These are phyloP conservation scores for Corvus hawaiiensis DNA, from an alignment of 2,113 vertebrate genomes.

Conservation along the genomic window DNA sequence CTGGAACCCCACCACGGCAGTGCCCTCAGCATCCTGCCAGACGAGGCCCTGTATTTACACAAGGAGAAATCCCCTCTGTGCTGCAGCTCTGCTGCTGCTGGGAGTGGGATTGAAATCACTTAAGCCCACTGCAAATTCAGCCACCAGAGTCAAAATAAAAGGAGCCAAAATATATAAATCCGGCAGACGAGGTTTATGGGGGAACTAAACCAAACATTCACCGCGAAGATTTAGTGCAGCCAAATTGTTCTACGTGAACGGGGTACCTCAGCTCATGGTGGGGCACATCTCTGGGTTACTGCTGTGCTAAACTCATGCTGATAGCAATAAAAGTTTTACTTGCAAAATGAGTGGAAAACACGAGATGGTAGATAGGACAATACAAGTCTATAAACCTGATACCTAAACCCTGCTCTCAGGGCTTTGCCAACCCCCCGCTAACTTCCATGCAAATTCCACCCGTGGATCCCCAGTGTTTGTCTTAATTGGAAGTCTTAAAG, in stretches of 20 bases:
- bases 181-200: not conserved
- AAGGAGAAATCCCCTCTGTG: not conserved
- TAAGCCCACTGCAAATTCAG: not conserved
- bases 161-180: conserved; percentile 47
- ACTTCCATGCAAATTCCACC: not conserved
- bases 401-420: not conserved
- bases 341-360: conserved; percentile 10
- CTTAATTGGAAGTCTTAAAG: conserved; percentile 12
- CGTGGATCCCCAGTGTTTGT: not conserved
- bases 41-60: not conserved
- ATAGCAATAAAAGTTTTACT: conserved; percentile 34
- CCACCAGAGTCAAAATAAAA: conserved; percentile 21
- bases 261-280: not conserved
- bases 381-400: conserved; percentile 19
- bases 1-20: not conserved
- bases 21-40: conserved; percentile 9
- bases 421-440: not conserved
- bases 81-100: conserved; percentile 15
- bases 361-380: conserved; percentile 13
- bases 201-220: not conserved
- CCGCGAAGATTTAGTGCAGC: not conserved
- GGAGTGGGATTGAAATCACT: not conserved
- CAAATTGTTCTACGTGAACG: not conserved
- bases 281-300: conserved; percentile 10
- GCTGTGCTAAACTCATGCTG: not conserved